phyloP scores from a whole-genome alignment of 2,797 vertebrate genomes.

The Sebastolobus alascanus region DNA sequence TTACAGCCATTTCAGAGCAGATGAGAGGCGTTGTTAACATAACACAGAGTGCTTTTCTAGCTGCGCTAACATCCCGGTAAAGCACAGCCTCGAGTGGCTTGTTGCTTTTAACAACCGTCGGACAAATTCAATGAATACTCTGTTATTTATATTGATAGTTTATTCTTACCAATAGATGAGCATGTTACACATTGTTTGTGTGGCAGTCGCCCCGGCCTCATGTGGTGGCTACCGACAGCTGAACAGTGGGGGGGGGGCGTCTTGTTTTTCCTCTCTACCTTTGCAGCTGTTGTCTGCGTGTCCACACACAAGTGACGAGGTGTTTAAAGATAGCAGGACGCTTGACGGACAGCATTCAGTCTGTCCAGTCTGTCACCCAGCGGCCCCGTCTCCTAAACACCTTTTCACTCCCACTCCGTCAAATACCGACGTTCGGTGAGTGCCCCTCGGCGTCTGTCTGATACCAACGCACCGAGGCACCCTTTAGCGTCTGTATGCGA shows the following conservation, averaged over 20 bases:
- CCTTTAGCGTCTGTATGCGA: no score
- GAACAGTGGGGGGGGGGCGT: neutral
- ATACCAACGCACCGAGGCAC: no score
- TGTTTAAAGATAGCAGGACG: conserved; percentile 32
- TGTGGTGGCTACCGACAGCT: conserved; percentile 55
- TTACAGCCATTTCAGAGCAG: conserved; percentile 18
- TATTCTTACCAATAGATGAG: neutral
- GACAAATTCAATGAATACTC: neutral
- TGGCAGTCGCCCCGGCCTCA: neutral
- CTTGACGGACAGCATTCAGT: conserved; percentile 8
- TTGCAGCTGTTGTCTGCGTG: conserved; percentile 61
- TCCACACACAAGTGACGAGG: conserved; percentile 26
- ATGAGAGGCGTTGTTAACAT: conserved; percentile 32
- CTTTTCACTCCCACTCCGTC: neutral
- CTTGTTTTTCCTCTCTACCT: conserved; percentile 41
- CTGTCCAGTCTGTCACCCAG: neutral
- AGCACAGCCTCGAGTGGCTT: conserved; percentile 5
- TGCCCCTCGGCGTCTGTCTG: neutral
- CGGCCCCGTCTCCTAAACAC: neutral
- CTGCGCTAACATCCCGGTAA: neutral
- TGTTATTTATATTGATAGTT: neutral
- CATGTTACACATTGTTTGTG: neutral
- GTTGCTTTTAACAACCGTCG: conserved; percentile 29
- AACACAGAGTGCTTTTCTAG: neutral
- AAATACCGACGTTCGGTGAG: neutral